A percentile compares a stretch with the other conserved stretches of the same genome.
These are phyloP conservation scores for Plagiodera versicolora DNA, from an alignment of 2,888 invertebrate species.

Conservation along the genomic window DNA sequence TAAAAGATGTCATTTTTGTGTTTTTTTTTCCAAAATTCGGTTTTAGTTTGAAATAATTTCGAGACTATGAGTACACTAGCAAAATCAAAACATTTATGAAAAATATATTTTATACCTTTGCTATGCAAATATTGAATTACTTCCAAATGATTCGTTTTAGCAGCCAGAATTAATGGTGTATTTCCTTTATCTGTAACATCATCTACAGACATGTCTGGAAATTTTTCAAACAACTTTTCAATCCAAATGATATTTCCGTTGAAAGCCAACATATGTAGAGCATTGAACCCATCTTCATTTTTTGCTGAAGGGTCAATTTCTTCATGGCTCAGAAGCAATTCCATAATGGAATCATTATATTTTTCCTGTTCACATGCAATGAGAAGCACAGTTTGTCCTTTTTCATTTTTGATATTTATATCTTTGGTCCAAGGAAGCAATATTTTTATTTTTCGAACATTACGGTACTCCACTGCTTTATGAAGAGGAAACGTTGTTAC, in stretches of 20 bases:
- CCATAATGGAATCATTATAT: slow-evolving; percentile 12
- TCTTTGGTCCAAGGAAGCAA: slow-evolving; percentile 7
- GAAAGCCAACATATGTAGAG: slow-evolving; percentile 19
- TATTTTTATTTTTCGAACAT: slow-evolving; percentile 16
- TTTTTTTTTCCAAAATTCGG: too few species aligned
- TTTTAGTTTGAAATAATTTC: too few species aligned
- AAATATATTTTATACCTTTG: slow-evolving; percentile 16
- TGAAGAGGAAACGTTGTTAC: slow-evolving; percentile 17
- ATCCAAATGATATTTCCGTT: slow-evolving; percentile 14
- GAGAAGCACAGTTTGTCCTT: slow-evolving; percentile 16
- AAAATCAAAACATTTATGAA: too few species aligned
- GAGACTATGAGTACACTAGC: too few species aligned
- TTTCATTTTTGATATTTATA: slow-evolving; percentile 18
- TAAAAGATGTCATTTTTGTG: too few species aligned
- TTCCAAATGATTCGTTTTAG: slow-evolving; percentile 18
- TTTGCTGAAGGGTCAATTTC: slow-evolving; percentile 13
- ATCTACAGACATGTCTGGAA: slow-evolving; percentile 17
- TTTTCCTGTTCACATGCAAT: slow-evolving; percentile 17
- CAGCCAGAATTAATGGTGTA: slow-evolving; percentile 18
- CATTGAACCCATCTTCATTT: slow-evolving; percentile 10
- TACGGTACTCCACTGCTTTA: slow-evolving; percentile 14
- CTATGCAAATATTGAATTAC: slow-evolving; percentile 12
- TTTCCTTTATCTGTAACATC: slow-evolving; percentile 10
- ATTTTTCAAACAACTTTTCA: slow-evolving; percentile 12
- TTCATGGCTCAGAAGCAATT: slow-evolving; percentile 11